A percentile compares a stretch with the other conserved stretches of the same genome.
phyloP scores from a whole-genome alignment of 2,797 vertebrate species.

The Hydrolagus colliei region DNA sequence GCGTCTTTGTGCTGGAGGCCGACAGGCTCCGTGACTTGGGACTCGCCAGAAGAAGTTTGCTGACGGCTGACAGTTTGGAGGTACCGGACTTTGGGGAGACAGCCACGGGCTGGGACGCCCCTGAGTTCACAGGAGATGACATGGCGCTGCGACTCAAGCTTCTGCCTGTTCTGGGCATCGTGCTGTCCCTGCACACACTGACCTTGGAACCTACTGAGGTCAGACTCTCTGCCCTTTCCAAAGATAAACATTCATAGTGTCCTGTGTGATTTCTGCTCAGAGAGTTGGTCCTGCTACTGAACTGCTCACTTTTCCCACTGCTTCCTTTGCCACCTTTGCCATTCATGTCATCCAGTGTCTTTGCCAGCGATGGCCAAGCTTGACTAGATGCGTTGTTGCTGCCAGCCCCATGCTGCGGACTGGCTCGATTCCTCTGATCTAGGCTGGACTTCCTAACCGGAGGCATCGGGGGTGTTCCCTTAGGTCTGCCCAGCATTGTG shows the following conservation, averaged over 20 bases:
- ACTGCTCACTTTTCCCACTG: constrained; percentile 80
- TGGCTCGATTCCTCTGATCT: constrained; percentile 70
- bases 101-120: constrained; percentile 48
- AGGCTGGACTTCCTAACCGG: constrained; percentile 67
- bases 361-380: constrained; percentile 50
- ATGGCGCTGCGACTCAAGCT: constrained; percentile 66
- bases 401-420: constrained; percentile 53
- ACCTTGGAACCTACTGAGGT: constrained; percentile 67
- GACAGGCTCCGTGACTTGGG: constrained; percentile 78
- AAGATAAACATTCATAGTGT: constrained; percentile 75
- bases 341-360: constrained; percentile 60
- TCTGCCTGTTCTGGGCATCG: constrained; percentile 70
- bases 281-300: constrained; percentile 73
- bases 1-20: constrained; percentile 72
- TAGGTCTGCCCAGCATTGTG: constrained; percentile 74
- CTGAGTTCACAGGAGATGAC: constrained; percentile 62
- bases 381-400: constrained; percentile 57
- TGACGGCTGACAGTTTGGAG: constrained; percentile 76
- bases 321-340: constrained; percentile 74
- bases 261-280: constrained; percentile 64
- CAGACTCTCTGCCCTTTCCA: constrained; percentile 71
- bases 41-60: constrained; percentile 78
- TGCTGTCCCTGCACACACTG: constrained; percentile 64
- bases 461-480: constrained; percentile 64
- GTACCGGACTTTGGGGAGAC: constrained; percentile 62